These are phyloP conservation scores for Torymus auratus DNA, from an alignment of 2,888 invertebrate genomes.

Conservation along the genomic window DNA sequence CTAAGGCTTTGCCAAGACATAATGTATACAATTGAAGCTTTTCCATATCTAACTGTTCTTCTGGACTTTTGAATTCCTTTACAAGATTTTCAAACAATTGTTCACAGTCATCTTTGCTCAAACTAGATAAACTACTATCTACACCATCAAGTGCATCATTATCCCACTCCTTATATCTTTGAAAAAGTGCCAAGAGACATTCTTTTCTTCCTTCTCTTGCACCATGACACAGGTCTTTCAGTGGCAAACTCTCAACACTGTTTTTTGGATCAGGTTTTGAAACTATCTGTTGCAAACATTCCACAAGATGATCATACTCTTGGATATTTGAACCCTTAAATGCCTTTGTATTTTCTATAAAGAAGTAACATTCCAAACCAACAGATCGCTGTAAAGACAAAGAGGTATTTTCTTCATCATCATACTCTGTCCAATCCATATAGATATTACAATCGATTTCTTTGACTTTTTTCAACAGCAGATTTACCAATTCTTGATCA, in stretches of 20 bases:
- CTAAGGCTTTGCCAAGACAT: constrained; percentile 58
- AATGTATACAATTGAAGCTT: constrained; percentile 59
- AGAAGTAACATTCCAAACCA: constrained; percentile 67
- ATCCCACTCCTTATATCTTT: constrained; percentile 69
- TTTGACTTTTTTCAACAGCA: constrained; percentile 67
- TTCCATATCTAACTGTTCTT: constrained; percentile 20
- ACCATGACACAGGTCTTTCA: constrained; percentile 64
- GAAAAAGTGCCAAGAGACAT: constrained; percentile 63
- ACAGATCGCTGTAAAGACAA: constrained; percentile 70
- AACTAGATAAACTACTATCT: constrained; percentile 50
- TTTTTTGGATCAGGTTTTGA: constrained; percentile 63
- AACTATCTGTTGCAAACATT: constrained; percentile 67
- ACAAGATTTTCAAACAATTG: constrained; percentile 66
- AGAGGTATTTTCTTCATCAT: constrained; percentile 64
- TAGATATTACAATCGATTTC: constrained; percentile 68
- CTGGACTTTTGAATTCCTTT: constrained; percentile 10
- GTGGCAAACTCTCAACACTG: constrained; percentile 51
- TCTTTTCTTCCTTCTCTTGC: constrained; percentile 62
- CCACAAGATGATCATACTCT: constrained; percentile 63
- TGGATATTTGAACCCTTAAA: constrained; percentile 58
- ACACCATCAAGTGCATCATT: constrained; percentile 59
- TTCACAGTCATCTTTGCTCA: constrained; percentile 65
- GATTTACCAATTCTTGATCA: constrained; percentile 62
- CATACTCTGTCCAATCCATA: constrained; percentile 69
- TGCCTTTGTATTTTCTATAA: constrained; percentile 63